Evolutionary conservation across 2,888 invertebrate species (phyloP).

Genomic region (Ophion obscuratus): DNA sequence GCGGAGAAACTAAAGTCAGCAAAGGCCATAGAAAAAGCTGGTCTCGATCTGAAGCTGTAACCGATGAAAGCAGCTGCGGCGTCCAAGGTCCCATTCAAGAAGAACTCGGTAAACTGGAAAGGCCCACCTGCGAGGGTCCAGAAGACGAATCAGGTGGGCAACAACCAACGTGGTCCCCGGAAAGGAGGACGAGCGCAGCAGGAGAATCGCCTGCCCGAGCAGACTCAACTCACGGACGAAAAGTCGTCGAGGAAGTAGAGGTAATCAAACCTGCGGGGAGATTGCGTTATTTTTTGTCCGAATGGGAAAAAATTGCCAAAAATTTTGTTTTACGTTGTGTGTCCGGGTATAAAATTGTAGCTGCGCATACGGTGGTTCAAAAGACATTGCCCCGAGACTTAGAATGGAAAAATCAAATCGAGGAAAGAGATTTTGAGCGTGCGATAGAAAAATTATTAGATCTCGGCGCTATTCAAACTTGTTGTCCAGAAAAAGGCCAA

Average conservation of each 20-base stretch:
- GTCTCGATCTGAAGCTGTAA: constrained; percentile 30
- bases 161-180: no score
- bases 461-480: constrained; percentile 39
- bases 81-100: constrained; percentile 23
- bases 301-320: constrained; percentile 41
- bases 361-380: constrained; percentile 23
- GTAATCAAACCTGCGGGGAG: constrained; percentile 28
- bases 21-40: constrained; percentile 40
- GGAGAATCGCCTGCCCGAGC: constrained; percentile 30
- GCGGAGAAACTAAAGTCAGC: constrained; percentile 42
- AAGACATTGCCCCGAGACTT: background rate
- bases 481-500: background rate
- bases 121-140: no score
- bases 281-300: constrained; percentile 28
- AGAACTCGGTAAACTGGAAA: constrained; percentile 9
- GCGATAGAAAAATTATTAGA: constrained; percentile 45
- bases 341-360: constrained; percentile 35
- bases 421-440: background rate
- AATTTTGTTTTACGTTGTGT: constrained; percentile 40
- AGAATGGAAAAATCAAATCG: background rate
- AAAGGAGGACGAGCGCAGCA: constrained; percentile 41
- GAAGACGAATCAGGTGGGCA: no score
- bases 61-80: constrained; percentile 13
- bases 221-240: constrained; percentile 28
- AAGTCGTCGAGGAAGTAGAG: constrained; percentile 33